These are phyloP conservation scores for Catamblyrhynchus diadema DNA, from an alignment of 2,797 vertebrate genomes.

Conservation along the genomic window DNA sequence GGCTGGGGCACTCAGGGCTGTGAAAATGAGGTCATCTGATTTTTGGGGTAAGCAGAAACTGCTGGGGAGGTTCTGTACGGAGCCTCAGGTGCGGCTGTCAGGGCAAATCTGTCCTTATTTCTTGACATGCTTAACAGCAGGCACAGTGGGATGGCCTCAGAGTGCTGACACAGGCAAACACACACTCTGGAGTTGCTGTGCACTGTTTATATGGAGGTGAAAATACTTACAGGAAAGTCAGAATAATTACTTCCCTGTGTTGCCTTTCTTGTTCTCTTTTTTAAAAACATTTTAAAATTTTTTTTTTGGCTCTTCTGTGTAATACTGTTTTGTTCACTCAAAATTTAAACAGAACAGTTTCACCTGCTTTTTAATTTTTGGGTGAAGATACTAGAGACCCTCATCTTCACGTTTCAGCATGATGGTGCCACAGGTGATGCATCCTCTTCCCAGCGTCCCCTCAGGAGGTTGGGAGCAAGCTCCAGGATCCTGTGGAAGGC, in stretches of 20 bases:
- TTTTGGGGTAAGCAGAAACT: background rate
- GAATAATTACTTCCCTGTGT: background rate
- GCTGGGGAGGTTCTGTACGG: accelerated
- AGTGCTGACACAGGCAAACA: background rate
- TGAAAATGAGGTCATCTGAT: background rate
- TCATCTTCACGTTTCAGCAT: accelerated
- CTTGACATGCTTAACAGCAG: accelerated
- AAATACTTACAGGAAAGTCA: background rate
- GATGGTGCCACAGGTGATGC: accelerated
- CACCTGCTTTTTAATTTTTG: background rate
- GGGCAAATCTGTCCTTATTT: background rate
- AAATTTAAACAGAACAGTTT: background rate
- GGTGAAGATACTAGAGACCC: background rate
- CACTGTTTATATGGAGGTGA: background rate
- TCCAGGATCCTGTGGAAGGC: background rate
- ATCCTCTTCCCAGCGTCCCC: background rate
- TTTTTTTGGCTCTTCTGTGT: background rate
- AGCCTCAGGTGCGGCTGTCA: background rate
- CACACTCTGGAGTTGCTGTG: accelerated
- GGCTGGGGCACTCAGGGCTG: background rate
- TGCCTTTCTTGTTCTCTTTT: background rate
- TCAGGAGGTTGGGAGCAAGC: background rate
- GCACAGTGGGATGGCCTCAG: background rate
- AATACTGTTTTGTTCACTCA: background rate
- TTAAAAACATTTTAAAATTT: background rate